These are phyloP conservation scores for Cinara cedri DNA, from an alignment of 2,888 invertebrate species.

Conservation along the genomic window DNA sequence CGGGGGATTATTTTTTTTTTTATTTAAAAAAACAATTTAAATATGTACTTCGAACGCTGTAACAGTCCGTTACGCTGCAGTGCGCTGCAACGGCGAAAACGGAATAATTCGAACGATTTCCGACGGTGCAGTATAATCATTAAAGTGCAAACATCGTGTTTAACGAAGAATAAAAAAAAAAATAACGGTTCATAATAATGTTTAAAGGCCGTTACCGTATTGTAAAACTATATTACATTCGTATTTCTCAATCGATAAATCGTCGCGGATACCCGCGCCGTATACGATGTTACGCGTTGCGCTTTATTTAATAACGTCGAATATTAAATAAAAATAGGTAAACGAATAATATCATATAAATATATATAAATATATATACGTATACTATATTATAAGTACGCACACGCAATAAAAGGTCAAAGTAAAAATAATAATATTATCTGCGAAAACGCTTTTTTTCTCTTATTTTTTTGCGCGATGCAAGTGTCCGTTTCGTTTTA, in stretches of 20 bases:
- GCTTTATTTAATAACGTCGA: constrained; percentile 1
- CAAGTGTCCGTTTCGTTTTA: constrained; percentile 26
- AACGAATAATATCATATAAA: too few species aligned
- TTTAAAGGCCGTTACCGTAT: too few species aligned
- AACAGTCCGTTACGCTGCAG: constrained; percentile 24
- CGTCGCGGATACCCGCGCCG: too few species aligned
- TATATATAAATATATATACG: too few species aligned
- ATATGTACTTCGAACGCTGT: constrained; percentile 33
- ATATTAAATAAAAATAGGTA: background rate
- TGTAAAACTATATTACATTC: background rate
- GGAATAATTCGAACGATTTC: background rate
- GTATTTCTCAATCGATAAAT: background rate
- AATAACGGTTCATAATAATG: constrained; percentile 5
- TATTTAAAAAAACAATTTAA: constrained; percentile 24
- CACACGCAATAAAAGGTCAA: too few species aligned
- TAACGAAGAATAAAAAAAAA: background rate
- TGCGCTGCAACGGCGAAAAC: background rate
- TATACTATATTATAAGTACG: too few species aligned
- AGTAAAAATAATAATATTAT: too few species aligned
- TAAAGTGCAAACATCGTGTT: constrained; percentile 15
- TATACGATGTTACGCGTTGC: too few species aligned
- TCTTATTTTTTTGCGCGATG: background rate
- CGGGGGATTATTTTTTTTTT: too few species aligned
- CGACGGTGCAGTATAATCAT: constrained; percentile 29
- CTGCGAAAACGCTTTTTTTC: too few species aligned